Evolutionary conservation across 2,888 invertebrate species (phyloP).

Genomic region (Lamellibrachia satsuma): DNA sequence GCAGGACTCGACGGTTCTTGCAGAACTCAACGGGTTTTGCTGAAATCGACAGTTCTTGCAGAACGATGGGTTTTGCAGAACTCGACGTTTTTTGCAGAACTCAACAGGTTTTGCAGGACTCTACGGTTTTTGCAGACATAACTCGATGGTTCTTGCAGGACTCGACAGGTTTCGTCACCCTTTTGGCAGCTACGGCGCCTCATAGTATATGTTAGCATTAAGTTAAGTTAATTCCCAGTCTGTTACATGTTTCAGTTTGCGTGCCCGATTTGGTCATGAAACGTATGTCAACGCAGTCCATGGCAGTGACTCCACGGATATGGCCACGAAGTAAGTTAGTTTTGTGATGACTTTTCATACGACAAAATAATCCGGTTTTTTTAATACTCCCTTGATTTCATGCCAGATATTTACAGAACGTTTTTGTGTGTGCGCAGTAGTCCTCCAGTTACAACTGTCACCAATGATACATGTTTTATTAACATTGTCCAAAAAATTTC

Average conservation of each 20-base stretch:
- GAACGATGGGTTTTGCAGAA: too few relatives aligned
- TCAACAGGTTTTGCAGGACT: too few relatives aligned
- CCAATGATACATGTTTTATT: too few relatives aligned
- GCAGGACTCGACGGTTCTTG: too few relatives aligned
- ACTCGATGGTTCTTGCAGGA: too few relatives aligned
- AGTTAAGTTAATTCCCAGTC: not conserved
- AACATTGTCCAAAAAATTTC: too few relatives aligned
- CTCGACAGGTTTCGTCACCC: too few relatives aligned
- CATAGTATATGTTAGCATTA: not conserved
- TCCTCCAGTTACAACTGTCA: too few relatives aligned
- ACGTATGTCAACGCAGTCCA: constrained; percentile 64
- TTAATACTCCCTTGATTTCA: not conserved
- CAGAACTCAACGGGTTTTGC: too few relatives aligned
- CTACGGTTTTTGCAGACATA: too few relatives aligned
- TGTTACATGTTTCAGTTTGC: constrained; percentile 50
- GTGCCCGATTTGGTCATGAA: constrained; percentile 62
- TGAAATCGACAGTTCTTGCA: too few relatives aligned
- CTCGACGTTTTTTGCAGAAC: too few relatives aligned
- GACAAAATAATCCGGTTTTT: not conserved
- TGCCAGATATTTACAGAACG: not conserved
- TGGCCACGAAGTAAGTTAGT: constrained; percentile 54
- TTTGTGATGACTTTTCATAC: not conserved
- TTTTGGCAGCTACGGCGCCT: not conserved
- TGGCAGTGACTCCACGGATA: constrained; percentile 58
- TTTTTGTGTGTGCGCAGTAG: not conserved